phyloP scores from a whole-genome alignment of 2,888 invertebrate genomes.

The Acronicta alni region DNA sequence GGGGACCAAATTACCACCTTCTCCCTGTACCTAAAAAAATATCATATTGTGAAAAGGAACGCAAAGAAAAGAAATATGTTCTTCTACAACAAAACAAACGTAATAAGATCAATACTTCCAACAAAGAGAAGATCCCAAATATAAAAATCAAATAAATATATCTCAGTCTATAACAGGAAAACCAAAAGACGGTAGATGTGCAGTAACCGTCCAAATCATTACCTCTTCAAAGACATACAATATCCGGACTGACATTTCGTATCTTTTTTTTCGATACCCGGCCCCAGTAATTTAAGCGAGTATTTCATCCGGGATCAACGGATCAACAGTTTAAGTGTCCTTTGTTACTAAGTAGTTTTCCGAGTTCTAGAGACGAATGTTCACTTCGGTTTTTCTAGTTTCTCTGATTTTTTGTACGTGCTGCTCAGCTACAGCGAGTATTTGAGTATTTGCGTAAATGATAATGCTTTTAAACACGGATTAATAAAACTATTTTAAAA shows the following conservation, averaged over 20 bases:
- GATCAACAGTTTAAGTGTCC: constrained; percentile 47
- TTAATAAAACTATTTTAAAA: neutral
- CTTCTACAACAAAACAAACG: constrained; percentile 11
- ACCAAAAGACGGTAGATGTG: constrained; percentile 15
- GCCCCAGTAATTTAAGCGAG: constrained; percentile 43
- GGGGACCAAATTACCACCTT: too few species aligned
- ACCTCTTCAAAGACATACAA: constrained; percentile 37
- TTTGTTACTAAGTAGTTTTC: constrained; percentile 42
- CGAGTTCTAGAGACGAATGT: constrained; percentile 5
- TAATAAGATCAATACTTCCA: constrained; percentile 38
- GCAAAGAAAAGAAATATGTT: neutral
- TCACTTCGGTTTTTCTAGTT: constrained; percentile 5
- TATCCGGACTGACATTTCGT: constrained; percentile 32
- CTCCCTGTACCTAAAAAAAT: too few species aligned
- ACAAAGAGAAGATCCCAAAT: constrained; percentile 26
- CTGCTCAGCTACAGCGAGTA: neutral
- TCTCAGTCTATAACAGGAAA: constrained; percentile 15
- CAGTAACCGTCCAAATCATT: constrained; percentile 19
- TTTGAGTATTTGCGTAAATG: neutral
- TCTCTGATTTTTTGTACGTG: neutral
- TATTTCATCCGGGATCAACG: constrained; percentile 38
- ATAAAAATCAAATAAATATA: constrained; percentile 13
- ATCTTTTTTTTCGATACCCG: constrained; percentile 28
- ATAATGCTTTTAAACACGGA: neutral
- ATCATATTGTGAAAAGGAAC: neutral